Conservation (phyloP, 2,888 invertebrate species). For the Drosophila formosana region DNA sequence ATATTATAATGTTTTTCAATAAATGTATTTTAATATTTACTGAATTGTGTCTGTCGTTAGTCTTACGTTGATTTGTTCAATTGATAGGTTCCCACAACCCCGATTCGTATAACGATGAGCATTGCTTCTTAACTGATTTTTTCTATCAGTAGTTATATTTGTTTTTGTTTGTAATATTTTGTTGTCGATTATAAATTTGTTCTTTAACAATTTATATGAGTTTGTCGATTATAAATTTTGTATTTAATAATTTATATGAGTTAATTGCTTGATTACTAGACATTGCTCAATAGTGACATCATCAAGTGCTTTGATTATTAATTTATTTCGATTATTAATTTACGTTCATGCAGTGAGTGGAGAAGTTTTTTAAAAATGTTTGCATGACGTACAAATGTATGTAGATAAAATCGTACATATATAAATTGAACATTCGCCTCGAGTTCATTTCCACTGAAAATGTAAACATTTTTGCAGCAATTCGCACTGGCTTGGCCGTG, state of each 20-base stretch:
- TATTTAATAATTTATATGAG: background rate
- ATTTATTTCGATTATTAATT: background rate
- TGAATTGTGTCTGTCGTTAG: no score
- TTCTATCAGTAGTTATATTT: background rate
- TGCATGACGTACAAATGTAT: background rate
- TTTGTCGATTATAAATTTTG: background rate
- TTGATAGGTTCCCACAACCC: no score
- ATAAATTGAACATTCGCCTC: background rate
- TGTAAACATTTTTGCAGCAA: conserved; percentile 1
- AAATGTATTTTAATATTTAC: background rate
- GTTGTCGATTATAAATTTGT: background rate
- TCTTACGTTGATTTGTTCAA: no score
- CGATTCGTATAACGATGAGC: no score
- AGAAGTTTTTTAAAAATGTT: background rate
- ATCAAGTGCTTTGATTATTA: no score
- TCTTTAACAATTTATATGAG: background rate
- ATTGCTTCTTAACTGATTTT: no score
- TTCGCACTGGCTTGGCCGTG: background rate
- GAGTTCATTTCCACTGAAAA: background rate
- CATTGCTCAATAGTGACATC: background rate
- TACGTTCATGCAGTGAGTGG: background rate
- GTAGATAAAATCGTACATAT: no score
- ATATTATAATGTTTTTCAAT: background rate
- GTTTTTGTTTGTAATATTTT: background rate
- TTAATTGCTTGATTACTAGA: background rate